phyloP scores from a whole-genome alignment of 2,888 invertebrate species.

The Pseudococcus viburni region DNA sequence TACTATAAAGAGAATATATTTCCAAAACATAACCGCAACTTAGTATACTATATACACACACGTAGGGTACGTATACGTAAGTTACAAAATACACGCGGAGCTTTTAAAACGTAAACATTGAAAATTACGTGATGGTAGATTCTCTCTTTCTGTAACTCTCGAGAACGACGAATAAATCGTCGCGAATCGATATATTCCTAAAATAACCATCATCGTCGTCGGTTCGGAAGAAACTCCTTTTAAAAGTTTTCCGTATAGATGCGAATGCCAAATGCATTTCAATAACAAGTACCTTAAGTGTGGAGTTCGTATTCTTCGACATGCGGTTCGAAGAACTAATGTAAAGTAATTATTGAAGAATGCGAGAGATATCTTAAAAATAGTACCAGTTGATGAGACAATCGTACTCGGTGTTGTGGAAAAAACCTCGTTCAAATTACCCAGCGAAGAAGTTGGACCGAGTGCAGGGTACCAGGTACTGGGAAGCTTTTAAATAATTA shows the following conservation, averaged over 20 bases:
- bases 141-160: background rate
- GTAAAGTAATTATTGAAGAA: slow-evolving; percentile 10
- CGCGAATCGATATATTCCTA: slow-evolving; percentile 23
- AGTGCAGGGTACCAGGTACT: background rate
- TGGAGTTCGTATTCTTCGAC: background rate
- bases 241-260: background rate
- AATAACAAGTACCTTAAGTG: background rate
- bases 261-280: slow-evolving; percentile 32
- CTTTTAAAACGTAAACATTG: slow-evolving; percentile 8
- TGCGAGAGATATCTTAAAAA: slow-evolving; percentile 10
- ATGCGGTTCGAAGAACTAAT: background rate
- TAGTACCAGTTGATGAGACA: background rate
- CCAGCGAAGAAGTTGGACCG: background rate
- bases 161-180: slow-evolving; percentile 10
- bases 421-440: background rate
- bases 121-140: background rate
- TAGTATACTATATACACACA: background rate
- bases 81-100: background rate
- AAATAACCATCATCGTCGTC: background rate
- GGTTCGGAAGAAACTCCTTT: background rate
- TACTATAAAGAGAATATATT: background rate
- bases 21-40: background rate
- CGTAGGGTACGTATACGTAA: background rate
- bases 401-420: background rate
- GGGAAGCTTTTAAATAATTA: background rate